Evolutionary conservation across 1,140 invertebrate genomes (phyloP).

Genomic region (Choristoneura fumiferana): DNA sequence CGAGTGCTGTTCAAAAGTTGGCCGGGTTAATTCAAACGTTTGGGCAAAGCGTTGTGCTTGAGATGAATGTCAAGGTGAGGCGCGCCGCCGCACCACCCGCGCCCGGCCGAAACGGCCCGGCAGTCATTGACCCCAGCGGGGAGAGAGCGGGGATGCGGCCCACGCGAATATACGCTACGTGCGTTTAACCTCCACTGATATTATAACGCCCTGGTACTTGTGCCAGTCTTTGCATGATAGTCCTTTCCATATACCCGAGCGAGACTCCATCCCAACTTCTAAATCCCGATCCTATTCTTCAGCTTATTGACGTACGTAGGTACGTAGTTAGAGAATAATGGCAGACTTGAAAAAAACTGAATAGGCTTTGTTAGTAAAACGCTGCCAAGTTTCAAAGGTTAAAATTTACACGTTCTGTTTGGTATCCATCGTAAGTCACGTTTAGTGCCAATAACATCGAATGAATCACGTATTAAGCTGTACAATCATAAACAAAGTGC

Average conservation of each 20-base stretch:
- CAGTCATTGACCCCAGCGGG: slow-evolving; percentile 58
- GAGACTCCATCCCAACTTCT: neutral
- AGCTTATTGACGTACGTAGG: slow-evolving; percentile 1
- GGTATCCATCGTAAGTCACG: slow-evolving; percentile 37
- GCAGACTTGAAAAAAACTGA: slow-evolving; percentile 29
- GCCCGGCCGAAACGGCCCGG: slow-evolving; percentile 66
- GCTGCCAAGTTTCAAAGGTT: slow-evolving; percentile 35
- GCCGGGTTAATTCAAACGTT: slow-evolving; percentile 64
- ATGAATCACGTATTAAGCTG: slow-evolving; percentile 14
- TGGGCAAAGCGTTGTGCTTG: slow-evolving; percentile 64
- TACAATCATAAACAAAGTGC: slow-evolving; percentile 16
- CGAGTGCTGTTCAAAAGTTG: slow-evolving; percentile 39
- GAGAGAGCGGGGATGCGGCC: slow-evolving; percentile 56
- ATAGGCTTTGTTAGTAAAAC: slow-evolving; percentile 37
- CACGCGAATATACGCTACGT: slow-evolving; percentile 73
- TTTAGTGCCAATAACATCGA: slow-evolving; percentile 37
- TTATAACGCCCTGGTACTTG: slow-evolving; percentile 65
- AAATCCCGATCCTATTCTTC: slow-evolving; percentile 22
- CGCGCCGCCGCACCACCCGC: slow-evolving; percentile 44
- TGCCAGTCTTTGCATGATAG: slow-evolving; percentile 40
- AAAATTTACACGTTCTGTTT: slow-evolving; percentile 32
- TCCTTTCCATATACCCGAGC: slow-evolving; percentile 30
- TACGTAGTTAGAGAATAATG: neutral
- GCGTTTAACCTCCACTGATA: slow-evolving; percentile 57
- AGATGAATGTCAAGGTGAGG: slow-evolving; percentile 78